phyloP scores from a whole-genome alignment of 2,888 invertebrate genomes.

The Gandaritis pyraliata region DNA sequence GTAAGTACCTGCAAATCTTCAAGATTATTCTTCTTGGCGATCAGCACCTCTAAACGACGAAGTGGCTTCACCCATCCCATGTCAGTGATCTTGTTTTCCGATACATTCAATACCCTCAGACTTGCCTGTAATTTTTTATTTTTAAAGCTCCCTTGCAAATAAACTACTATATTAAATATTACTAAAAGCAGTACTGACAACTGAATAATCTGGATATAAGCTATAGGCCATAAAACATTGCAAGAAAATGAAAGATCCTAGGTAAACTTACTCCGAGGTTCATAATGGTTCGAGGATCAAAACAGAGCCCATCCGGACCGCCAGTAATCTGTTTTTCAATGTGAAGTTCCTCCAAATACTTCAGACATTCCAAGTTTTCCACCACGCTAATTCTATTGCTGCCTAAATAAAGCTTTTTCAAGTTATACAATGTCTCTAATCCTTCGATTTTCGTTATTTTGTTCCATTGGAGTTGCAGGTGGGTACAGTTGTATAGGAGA shows the following conservation, averaged over 20 bases:
- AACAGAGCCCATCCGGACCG: slow-evolving; percentile 84
- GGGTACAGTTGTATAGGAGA: slow-evolving; percentile 86
- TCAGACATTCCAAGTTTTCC: slow-evolving; percentile 86
- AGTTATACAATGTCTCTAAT: slow-evolving; percentile 83
- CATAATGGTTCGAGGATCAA: slow-evolving; percentile 86
- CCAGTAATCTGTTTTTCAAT: slow-evolving; percentile 87
- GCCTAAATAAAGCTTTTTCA: slow-evolving; percentile 91
- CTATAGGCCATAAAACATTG: neutral
- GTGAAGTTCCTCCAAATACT: slow-evolving; percentile 86
- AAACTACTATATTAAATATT: too few species aligned
- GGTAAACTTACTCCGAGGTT: slow-evolving; percentile 82
- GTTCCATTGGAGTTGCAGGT: slow-evolving; percentile 91
- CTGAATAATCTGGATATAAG: too few species aligned
- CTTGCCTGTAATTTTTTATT: slow-evolving; percentile 71
- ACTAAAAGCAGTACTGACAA: too few species aligned
- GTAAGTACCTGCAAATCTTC: slow-evolving; percentile 73
- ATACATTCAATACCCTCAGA: slow-evolving; percentile 85
- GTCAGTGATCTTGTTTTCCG: slow-evolving; percentile 85
- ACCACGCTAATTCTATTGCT: slow-evolving; percentile 88
- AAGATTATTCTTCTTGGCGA: slow-evolving; percentile 85
- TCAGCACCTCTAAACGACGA: slow-evolving; percentile 78
- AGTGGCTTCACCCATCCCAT: slow-evolving; percentile 81
- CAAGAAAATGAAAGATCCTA: neutral
- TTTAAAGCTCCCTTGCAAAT: too few species aligned
- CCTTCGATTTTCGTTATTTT: slow-evolving; percentile 89